Evolutionary conservation across 1,140 invertebrate genomes (phyloP).

Genomic region (Macrotrachela quadricornifera): DNA sequence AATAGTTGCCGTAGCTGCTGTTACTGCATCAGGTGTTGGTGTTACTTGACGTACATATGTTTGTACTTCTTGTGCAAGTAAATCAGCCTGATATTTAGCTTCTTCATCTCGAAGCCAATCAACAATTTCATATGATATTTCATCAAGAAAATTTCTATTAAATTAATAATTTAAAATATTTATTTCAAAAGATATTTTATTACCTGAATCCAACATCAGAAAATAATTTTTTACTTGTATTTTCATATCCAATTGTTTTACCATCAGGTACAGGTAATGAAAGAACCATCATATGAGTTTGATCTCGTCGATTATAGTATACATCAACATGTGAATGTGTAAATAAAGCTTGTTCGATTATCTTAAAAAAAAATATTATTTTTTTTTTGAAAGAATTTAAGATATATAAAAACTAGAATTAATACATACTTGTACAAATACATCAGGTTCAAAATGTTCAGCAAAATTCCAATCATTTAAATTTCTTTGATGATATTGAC

Average conservation of each 20-base stretch:
- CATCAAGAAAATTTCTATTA: slow-evolving; percentile 25
- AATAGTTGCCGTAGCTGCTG: no score
- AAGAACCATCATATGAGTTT: slow-evolving; percentile 22
- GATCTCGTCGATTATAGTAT: slow-evolving; percentile 26
- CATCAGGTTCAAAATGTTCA: slow-evolving; percentile 23
- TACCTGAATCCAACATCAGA: slow-evolving; percentile 30
- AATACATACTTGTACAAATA: slow-evolving; percentile 21
- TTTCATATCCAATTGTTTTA: slow-evolving; percentile 8
- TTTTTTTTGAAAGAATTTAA: neutral
- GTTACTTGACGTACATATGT: slow-evolving; percentile 11
- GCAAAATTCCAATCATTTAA: slow-evolving; percentile 28
- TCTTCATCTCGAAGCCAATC: slow-evolving; percentile 26
- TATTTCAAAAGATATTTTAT: neutral
- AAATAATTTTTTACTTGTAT: slow-evolving; percentile 25
- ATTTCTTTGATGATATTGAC: slow-evolving; percentile 19
- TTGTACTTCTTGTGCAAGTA: slow-evolving; percentile 19
- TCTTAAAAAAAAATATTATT: slow-evolving; percentile 12
- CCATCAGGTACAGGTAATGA: slow-evolving; percentile 21
- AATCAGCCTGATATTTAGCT: slow-evolving; percentile 22
- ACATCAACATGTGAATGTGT: slow-evolving; percentile 21
- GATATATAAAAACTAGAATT: neutral
- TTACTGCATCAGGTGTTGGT: slow-evolving; percentile 11
- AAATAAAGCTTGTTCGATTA: slow-evolving; percentile 19
- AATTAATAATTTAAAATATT: neutral
- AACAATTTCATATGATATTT: slow-evolving; percentile 19